Evolutionary conservation across 2,113 vertebrate species (phyloP).

Genomic region (Clarias magur): DNA sequence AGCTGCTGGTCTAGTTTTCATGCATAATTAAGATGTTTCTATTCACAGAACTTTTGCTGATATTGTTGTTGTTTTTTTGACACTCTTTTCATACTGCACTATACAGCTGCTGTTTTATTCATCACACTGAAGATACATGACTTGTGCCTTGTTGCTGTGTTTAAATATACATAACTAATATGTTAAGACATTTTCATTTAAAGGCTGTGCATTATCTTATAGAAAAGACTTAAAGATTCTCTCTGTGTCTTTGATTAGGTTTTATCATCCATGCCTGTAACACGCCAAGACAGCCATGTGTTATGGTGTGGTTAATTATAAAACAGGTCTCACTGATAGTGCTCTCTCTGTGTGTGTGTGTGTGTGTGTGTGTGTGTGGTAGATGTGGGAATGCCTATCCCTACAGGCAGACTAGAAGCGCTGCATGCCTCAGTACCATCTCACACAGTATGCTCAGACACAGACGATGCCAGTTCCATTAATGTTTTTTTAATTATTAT

Average conservation of each 20-base stretch:
- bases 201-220: not conserved
- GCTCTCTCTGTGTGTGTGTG: slow-evolving; percentile 52
- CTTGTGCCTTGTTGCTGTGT: not conserved
- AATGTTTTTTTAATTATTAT: slow-evolving; percentile 77
- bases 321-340: slow-evolving; percentile 65
- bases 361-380: not conserved
- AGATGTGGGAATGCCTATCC: slow-evolving; percentile 62
- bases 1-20: not conserved
- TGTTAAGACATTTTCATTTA: not conserved
- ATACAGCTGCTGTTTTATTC: not conserved
- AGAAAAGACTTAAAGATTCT: slow-evolving; percentile 45
- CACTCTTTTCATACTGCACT: not conserved
- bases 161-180: not conserved
- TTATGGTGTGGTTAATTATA: slow-evolving; percentile 76
- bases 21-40: not conserved
- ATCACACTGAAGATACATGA: not conserved
- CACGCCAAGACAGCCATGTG: slow-evolving; percentile 53
- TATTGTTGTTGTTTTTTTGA: not conserved
- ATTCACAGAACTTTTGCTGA: not conserved
- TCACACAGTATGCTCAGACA: slow-evolving; percentile 56
- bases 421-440: slow-evolving; percentile 54
- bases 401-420: slow-evolving; percentile 74
- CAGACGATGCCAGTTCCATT: slow-evolving; percentile 63
- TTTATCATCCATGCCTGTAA: slow-evolving; percentile 62
- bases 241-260: slow-evolving; percentile 42